A percentile compares a stretch with the other conserved stretches of the same genome.
These are phyloP conservation scores for Paradoxurus hermaphroditus DNA, from an alignment of 2,113 vertebrate genomes.

Conservation along the genomic window DNA sequence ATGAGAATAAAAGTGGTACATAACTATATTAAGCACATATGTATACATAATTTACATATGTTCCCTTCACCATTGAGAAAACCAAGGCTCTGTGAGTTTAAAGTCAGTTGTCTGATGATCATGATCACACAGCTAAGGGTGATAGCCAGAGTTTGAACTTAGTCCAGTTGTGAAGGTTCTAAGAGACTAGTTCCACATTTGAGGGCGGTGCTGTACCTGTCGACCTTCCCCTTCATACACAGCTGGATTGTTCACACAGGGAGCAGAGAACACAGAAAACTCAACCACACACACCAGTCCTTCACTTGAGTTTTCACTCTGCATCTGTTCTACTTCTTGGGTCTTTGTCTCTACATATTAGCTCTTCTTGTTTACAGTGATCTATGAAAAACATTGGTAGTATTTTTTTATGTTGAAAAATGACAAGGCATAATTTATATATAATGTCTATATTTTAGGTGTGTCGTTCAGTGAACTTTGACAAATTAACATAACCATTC, in stretches of 20 bases:
- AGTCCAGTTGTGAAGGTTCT: not conserved
- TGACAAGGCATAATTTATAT: not conserved
- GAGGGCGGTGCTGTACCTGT: not conserved
- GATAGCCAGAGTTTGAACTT: not conserved
- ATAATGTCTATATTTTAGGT: not conserved
- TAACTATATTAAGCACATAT: not conserved
- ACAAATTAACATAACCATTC: not conserved
- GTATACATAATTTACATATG: not conserved
- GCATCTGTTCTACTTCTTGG: not conserved
- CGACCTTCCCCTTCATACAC: rapidly evolving
- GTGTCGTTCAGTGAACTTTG: not conserved
- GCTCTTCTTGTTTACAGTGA: not conserved
- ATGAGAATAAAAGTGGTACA: not conserved
- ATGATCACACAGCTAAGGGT: not conserved
- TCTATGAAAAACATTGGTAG: not conserved
- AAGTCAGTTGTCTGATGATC: not conserved
- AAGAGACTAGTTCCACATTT: not conserved
- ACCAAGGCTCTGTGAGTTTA: not conserved
- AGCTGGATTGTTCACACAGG: rapidly evolving
- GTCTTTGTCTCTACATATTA: not conserved
- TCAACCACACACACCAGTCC: rapidly evolving
- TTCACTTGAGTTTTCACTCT: not conserved
- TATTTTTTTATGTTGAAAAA: not conserved
- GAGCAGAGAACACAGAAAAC: not conserved
- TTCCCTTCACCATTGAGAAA: not conserved